A percentile compares a stretch with the other conserved stretches of the same genome.
Evolutionary conservation across 2,888 invertebrate genomes (phyloP).

Genomic region (Hydroisotoma schaefferi): DNA sequence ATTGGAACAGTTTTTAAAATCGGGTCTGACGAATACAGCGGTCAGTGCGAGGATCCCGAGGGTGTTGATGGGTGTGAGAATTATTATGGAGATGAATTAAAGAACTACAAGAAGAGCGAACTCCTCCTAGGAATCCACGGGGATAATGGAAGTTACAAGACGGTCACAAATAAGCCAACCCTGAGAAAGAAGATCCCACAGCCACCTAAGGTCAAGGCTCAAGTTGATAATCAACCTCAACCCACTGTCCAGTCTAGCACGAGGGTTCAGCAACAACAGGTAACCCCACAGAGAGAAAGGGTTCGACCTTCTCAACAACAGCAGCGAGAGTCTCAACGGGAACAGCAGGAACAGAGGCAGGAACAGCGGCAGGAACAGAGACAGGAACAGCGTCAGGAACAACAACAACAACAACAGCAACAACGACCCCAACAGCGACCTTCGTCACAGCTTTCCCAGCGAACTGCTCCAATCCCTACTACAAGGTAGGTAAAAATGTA

Average conservation of each 20-base stretch:
- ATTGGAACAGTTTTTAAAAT: constrained; percentile 95
- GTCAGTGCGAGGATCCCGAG: constrained; percentile 85
- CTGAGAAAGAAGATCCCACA: constrained; percentile 44
- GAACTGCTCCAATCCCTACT: background rate
- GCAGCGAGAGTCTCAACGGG: constrained; percentile 8
- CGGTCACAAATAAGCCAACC: constrained; percentile 40
- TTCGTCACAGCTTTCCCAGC: constrained; percentile 3
- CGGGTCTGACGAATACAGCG: constrained; percentile 82
- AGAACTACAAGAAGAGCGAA: constrained; percentile 91
- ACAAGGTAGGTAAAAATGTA: background rate
- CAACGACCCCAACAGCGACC: constrained; percentile 17
- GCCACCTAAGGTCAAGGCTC: constrained; percentile 27
- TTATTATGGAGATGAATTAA: constrained; percentile 94
- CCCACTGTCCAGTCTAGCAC: constrained; percentile 23
- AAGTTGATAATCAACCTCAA: constrained; percentile 23
- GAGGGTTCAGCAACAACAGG: constrained; percentile 14
- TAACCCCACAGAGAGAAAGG: constrained; percentile 19
- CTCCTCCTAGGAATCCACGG: constrained; percentile 71
- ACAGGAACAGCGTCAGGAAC: background rate
- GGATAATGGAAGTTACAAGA: constrained; percentile 50
- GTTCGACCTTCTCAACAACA: constrained; percentile 24
- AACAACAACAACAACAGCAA: constrained; percentile 17
- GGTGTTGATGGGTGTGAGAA: constrained; percentile 96
- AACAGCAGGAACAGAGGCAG: constrained; percentile 11
- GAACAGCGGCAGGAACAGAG: constrained; percentile 10